Evolutionary conservation across 2,888 invertebrate genomes (phyloP).

Genomic region (Ametastegia equiseti): DNA sequence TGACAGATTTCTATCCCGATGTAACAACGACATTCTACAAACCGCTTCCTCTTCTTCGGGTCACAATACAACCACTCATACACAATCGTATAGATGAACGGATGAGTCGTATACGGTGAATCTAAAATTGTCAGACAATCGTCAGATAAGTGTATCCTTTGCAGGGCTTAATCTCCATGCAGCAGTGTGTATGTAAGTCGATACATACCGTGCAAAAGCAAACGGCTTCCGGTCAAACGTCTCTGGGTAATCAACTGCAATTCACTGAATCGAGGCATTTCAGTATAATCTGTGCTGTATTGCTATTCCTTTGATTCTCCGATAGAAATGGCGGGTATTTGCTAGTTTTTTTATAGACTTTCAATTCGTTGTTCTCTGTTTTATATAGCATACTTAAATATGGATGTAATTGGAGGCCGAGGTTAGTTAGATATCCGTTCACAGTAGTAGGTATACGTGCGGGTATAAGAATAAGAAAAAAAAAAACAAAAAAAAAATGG

Average conservation of each 20-base stretch:
- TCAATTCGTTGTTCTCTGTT: too few relatives aligned
- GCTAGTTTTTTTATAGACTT: too few relatives aligned
- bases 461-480: neutral
- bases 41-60: neutral
- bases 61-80: neutral
- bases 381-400: too few relatives aligned
- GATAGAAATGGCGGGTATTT: too few relatives aligned
- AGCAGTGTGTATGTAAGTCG: neutral
- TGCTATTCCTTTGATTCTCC: neutral
- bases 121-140: slow-evolving; percentile 3
- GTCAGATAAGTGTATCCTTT: neutral
- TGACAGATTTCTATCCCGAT: slow-evolving; percentile 4
- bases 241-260: neutral
- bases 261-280: neutral
- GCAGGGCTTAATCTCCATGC: neutral
- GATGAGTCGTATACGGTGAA: slow-evolving; percentile 20
- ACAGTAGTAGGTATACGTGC: too few relatives aligned
- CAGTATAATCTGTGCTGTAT: neutral
- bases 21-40: neutral
- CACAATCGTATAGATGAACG: neutral
- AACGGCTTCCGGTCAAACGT: slow-evolving; percentile 12
- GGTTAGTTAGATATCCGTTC: neutral
- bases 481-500: neutral
- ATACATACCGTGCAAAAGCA: neutral
- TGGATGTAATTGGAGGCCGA: neutral